Conservation (phyloP, 2,888 invertebrate species). For the Metacarcinus magister region DNA sequence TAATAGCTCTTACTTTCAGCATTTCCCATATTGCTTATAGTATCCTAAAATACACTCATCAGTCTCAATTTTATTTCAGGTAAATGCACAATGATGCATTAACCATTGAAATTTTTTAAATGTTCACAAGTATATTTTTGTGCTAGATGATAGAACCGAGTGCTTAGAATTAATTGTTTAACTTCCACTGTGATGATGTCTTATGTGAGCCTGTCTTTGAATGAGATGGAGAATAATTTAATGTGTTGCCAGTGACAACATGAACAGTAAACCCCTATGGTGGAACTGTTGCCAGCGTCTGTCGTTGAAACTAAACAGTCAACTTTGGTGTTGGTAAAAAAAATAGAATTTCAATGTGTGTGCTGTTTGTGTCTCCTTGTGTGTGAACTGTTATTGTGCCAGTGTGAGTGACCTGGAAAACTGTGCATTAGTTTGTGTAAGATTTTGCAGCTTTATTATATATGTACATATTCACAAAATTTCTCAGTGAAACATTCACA, state of each 20-base stretch:
- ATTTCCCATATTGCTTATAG: conserved; percentile 65
- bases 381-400: conserved; percentile 72
- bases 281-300: conserved; percentile 75
- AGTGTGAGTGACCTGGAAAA: conserved; percentile 65
- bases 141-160: conserved; percentile 72
- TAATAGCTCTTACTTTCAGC: conserved; percentile 42
- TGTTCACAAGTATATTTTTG: conserved; percentile 79
- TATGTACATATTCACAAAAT: conserved; percentile 43
- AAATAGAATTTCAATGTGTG: conserved; percentile 69
- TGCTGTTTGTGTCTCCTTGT: conserved; percentile 73
- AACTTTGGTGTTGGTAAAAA: conserved; percentile 77
- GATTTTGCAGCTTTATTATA: conserved; percentile 65
- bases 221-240: conserved; percentile 71
- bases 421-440: conserved; percentile 62
- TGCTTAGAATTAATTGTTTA: conserved; percentile 75
- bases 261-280: conserved; percentile 81
- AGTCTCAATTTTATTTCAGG: conserved; percentile 62
- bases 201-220: conserved; percentile 66
- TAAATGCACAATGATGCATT: conserved; percentile 59
- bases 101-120: conserved; percentile 72
- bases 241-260: conserved; percentile 80
- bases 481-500: conserved; percentile 50
- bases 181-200: conserved; percentile 79
- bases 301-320: conserved; percentile 71
- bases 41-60: conserved; percentile 65